A percentile compares a stretch with the other conserved stretches of the same genome.
Conservation (phyloP, 1,140 invertebrate genomes). For the Mercenaria mercenaria region DNA sequence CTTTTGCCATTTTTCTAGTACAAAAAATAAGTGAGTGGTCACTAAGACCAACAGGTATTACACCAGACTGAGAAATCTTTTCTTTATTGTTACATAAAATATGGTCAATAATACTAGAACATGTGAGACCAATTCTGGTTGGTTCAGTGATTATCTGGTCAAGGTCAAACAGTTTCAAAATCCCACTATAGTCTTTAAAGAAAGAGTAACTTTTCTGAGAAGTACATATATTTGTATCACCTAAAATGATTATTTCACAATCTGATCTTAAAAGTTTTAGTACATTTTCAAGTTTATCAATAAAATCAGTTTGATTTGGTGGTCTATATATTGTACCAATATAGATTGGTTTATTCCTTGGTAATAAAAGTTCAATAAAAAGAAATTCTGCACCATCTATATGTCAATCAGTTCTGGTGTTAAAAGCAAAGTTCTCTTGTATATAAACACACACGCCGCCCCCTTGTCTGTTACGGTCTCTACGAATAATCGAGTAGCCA, state of each 20-base stretch:
- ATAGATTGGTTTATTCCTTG: conserved; percentile 19
- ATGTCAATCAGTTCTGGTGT: neutral
- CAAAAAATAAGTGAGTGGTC: conserved; percentile 26
- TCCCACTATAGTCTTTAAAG: too few relatives aligned
- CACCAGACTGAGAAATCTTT: too few relatives aligned
- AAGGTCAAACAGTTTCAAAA: too few relatives aligned
- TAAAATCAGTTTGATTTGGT: neutral
- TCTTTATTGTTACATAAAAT: conserved; percentile 6
- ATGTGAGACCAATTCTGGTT: too few relatives aligned
- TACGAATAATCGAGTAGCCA: neutral
- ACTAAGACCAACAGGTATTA: neutral
- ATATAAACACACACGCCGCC: conserved; percentile 27
- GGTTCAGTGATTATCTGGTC: too few relatives aligned
- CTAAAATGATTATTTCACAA: too few relatives aligned
- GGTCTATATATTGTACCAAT: conserved; percentile 34
- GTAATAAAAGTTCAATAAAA: conserved; percentile 20
- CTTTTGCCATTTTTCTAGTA: conserved; percentile 23
- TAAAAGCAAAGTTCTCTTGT: conserved; percentile 17
- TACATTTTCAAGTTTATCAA: neutral
- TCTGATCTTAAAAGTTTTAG: too few relatives aligned
- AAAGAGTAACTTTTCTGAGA: too few relatives aligned
- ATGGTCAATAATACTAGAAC: conserved; percentile 6
- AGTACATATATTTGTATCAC: too few relatives aligned
- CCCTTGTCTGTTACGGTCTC: conserved; percentile 22
- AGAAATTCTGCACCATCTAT: neutral